These are phyloP conservation scores for Porites cylindrica DNA, from an alignment of 92 coral and sea anemone species.

Conservation along the genomic window DNA sequence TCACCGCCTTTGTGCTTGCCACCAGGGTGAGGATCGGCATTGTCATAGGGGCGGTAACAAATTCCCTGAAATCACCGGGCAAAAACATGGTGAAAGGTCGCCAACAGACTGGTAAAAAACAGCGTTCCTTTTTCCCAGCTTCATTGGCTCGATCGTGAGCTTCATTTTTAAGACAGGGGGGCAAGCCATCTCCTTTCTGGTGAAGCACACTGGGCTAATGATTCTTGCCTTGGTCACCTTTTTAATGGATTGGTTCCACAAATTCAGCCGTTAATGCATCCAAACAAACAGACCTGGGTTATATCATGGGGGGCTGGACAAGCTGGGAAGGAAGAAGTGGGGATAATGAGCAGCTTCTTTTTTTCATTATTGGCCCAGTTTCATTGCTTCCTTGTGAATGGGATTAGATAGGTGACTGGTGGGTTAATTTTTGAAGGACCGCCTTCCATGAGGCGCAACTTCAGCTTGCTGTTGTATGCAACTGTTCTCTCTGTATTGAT, in stretches of 20 bases:
- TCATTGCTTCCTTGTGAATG: neutral
- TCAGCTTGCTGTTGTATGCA: slow-evolving; percentile 2
- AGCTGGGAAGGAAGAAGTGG: too few species aligned
- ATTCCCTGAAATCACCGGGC: neutral
- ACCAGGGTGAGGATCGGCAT: neutral
- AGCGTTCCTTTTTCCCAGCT: neutral
- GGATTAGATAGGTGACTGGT: neutral
- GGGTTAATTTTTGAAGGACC: neutral
- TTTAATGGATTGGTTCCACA: neutral
- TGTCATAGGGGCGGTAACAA: neutral
- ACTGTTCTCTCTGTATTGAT: neutral
- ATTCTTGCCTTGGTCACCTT: neutral
- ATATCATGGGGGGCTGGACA: too few species aligned
- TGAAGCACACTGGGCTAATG: neutral
- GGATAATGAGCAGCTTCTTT: too few species aligned
- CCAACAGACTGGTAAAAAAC: neutral
- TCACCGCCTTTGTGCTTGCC: neutral
- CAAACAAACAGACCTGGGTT: too few species aligned
- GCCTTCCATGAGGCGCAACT: neutral
- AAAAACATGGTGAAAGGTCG: neutral
- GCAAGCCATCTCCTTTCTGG: neutral
- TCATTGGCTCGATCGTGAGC: neutral
- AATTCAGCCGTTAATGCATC: neutral
- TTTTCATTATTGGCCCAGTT: too few species aligned
- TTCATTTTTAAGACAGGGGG: neutral